A percentile compares a stretch with the other conserved stretches of the same genome.
phyloP scores from a whole-genome alignment of 2,888 invertebrate genomes.

The Eueremaeus valkanovi region DNA sequence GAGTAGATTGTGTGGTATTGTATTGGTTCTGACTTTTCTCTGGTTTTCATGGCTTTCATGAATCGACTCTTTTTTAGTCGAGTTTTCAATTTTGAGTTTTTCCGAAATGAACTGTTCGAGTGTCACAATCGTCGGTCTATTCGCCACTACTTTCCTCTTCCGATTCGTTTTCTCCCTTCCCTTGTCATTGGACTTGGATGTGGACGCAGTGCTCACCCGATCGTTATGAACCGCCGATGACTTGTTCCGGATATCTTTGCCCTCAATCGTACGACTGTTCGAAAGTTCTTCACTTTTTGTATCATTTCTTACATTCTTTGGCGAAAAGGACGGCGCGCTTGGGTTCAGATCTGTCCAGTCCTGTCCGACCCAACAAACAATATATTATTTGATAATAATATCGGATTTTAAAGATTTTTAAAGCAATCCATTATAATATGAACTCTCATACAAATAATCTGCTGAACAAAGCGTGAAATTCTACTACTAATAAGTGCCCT shows the following conservation, averaged over 20 bases:
- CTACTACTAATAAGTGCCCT: too few species aligned
- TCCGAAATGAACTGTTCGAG: conserved; percentile 21
- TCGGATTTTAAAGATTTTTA: too few species aligned
- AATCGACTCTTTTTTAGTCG: background rate
- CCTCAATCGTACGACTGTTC: too few species aligned
- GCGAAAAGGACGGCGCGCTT: background rate
- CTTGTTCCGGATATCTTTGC: background rate
- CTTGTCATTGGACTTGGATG: background rate
- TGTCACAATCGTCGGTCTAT: background rate
- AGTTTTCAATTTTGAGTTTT: conserved; percentile 8
- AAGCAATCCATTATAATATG: too few species aligned
- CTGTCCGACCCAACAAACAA: background rate
- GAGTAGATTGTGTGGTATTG: conserved; percentile 42
- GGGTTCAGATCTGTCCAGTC: conserved; percentile 16
- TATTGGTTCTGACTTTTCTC: background rate
- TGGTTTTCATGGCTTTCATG: background rate
- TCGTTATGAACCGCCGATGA: background rate
- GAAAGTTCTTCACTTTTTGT: background rate
- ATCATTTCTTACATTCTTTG: background rate
- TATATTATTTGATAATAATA: background rate
- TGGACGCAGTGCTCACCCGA: background rate
- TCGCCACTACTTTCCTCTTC: too few species aligned
- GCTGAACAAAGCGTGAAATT: too few species aligned
- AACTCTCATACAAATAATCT: too few species aligned
- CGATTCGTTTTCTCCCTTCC: background rate